Base-by-base conservation (phyloP, 2,888 invertebrate species). In the Hetaerina titia region DNA sequence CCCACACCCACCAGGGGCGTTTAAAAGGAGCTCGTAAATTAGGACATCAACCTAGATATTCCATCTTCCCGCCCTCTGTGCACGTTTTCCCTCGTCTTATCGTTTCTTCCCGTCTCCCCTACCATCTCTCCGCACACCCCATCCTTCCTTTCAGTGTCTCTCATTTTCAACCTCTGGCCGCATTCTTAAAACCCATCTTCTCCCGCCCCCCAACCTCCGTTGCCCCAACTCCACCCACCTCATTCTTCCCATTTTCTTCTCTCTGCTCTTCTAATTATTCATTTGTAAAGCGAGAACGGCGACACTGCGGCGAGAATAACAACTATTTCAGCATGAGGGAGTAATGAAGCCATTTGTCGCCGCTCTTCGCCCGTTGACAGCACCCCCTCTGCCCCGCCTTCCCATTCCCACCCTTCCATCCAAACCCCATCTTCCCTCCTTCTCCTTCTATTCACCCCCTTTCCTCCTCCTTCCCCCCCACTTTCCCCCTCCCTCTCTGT, bases 281-380 rank as follows among this genome's bases (percentile, higher is more conserved):
- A 92, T 92, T 69, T 92, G 92, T 92, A 56, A 69, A 92, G 92
- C 69, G 92, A 92, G 22, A 64, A n/a, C 56, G 69, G 74, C 69
- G 92, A 92, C 92, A 92, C 56, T 74, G 92, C 92, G 92, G 92
- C 22, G 92, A 69, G 92, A 57, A 64, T 64, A 74, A 92, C 92
- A 92, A 92, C 74, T 92, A 92, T 92, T 92, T 74, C 92, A 64
- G 74, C 92, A 31, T 31, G 69, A 57, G 92, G n/a, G 92, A 45
- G 69, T 92, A 92, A 92, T 92, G 92, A 92, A 92, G 92, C 69
- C 92, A 92, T 92, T 92, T 92, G 92, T 92, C 92, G 92, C 69
- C 92, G 64, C 92, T 17, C 92, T 56, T 92, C 56, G 22, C n/a
- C 56, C 69, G 56, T 19, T 64, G 64, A 63, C 63, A 63, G 25